Base-by-base conservation (phyloP, 2,113 vertebrate genomes). In the Syngnathoides biaculeatus region DNA sequence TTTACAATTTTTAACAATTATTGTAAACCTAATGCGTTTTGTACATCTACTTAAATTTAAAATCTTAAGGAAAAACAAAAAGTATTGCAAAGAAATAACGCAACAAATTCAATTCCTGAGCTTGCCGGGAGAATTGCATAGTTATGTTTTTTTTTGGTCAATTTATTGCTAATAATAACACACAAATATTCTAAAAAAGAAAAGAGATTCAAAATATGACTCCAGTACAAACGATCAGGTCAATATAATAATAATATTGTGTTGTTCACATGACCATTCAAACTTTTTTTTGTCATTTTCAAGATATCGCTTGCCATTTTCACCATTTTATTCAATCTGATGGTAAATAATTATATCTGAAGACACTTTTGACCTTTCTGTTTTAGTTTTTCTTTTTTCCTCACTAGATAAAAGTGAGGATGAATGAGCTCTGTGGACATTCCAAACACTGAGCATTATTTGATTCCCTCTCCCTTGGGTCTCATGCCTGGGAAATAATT, bases 401-500 rank as follows among this genome's bases (percentile, higher is more conserved):
- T 73, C 72, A 70, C 76, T 57, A 86, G 87, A 86, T 86, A 82
- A 80, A 84, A 83, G 82, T 52, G 57, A 68, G 82, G 82, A 85
- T 85, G 87, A 86, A 74, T 70, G 76, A 73, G 86, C 87, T 87
- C 85, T 74, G 75, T 75, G 82, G 89, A 75, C 65, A 71, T 42
- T 75, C 53, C 82, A 80, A 80, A 81, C 86, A 86, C 78, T 79
- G 79, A 85, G 84, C 75, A 69, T 81, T 84, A 86, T 89, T 88
- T 90, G 80, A 86, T 88, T 85, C 81, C 64, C 27, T 70, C 66
- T 86, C 89, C 80, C 86, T 66, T 72, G 86, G 84, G 87, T 84
- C 81, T 87, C 79, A 79, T 85, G 83, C 87, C 84, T 78, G 79
- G 79, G 80, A 88, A 88, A 86, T 89, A 84, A 90, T 89, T 89